Evolutionary conservation across 1,140 invertebrate genomes (phyloP), one percentile per base, ranked within the genome.

Genomic region (Scaptomyza hsui): DNA sequence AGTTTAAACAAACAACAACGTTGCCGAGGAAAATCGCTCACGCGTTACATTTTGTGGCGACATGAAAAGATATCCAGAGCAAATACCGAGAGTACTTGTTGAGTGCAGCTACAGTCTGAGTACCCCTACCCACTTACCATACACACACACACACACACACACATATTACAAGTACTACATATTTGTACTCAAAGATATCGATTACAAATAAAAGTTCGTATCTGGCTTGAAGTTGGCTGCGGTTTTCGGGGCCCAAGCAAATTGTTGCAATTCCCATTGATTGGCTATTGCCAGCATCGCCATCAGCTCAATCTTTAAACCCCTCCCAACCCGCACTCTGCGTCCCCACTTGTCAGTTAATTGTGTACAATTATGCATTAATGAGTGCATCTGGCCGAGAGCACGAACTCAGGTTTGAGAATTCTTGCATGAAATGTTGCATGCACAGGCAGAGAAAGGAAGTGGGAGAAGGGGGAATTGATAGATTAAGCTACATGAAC

Each of bases 341-440:
- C 47, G 37, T 39, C 74, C 16, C 18, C 29, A n/a, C 37, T 42
- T 44, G 32, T 15, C 76, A 80, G 81, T 77, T 86, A 85, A 85
- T 85, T 81, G 81, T 85, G 69, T 86, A 85, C 75, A 85, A 85
- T 85, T 85, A 85, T 81, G 82, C 81, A 85, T 85, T 85, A 86
- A 85, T 85, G 81, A 81, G 80, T 86, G 81, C 77, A 86, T 85
- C 70, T 85, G 81, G 81, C 77, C 80, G 62, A 86, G 70, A 85
- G 81, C 81, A 85, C 81, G 81, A 86, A 81, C 75, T 80, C 80
- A 85, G 78, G 76, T 76, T 79, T 76, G 53, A 79, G 76, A 86
- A 86, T 86, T 73, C 73, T 85, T 80, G 76, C 80, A 85, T 86
- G 81, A 86, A 86, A 81, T 57, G 81, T 85, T 85, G 81, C 81